A percentile compares a stretch with the other conserved stretches of the same genome.
phyloP scores from a whole-genome alignment of 2,797 vertebrate genomes.

The Myioborus miniatus region DNA sequence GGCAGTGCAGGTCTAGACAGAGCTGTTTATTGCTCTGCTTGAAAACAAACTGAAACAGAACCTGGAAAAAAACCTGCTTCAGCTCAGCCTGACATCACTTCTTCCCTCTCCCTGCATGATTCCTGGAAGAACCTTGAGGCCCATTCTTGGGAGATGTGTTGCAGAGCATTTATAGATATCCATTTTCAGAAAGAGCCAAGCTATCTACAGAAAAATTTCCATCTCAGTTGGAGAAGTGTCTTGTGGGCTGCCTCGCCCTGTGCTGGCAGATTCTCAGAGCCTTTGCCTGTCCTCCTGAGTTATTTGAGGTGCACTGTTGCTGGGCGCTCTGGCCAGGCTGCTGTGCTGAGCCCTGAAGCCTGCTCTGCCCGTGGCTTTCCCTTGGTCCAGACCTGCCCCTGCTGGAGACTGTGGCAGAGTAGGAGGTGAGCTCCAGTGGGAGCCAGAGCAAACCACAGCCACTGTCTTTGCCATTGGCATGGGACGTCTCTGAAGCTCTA shows the following conservation, averaged over 20 bases:
- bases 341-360: neutral
- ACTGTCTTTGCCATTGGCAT: accelerated
- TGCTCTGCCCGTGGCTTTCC: neutral
- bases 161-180: neutral
- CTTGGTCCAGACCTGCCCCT: neutral
- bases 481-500: neutral
- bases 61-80: neutral
- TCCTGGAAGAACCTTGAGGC: conserved; percentile 15
- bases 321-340: neutral
- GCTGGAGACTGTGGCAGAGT: accelerated
- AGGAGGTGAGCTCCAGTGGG: neutral
- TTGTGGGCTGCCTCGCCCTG: neutral
- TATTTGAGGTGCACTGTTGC: accelerated
- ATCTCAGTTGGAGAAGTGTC: neutral
- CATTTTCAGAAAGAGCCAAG: neutral
- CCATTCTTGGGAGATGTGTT: neutral
- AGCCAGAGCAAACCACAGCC: neutral
- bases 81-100: neutral
- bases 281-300: neutral
- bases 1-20: neutral
- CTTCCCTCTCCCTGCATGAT: neutral
- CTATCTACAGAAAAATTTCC: neutral
- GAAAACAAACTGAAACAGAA: conserved; percentile 1
- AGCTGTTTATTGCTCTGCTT: conserved; percentile 6
- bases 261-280: neutral